phyloP scores from a whole-genome alignment of 2,888 invertebrate genomes.

The Drosophila nr. fundita region DNA sequence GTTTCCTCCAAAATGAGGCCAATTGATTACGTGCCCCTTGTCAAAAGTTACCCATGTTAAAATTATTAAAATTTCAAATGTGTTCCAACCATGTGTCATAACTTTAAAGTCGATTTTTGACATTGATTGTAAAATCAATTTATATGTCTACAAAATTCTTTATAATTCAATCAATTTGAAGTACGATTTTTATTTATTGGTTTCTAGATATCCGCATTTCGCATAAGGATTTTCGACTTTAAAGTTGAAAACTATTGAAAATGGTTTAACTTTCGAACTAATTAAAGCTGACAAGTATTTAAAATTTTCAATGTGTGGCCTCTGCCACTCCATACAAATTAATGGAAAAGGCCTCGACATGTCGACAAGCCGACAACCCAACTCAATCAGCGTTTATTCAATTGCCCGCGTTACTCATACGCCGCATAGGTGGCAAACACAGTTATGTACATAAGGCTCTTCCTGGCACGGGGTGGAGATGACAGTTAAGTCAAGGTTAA shows the following conservation, averaged over 20 bases:
- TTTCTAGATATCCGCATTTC: not conserved
- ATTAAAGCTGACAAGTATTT: slow-evolving; percentile 28
- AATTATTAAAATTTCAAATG: not conserved
- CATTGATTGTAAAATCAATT: not conserved
- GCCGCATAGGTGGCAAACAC: slow-evolving; percentile 16
- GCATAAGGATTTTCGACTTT: not conserved
- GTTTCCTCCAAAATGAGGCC: not conserved
- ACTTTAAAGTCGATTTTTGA: not conserved
- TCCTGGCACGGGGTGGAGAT: not conserved
- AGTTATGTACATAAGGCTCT: not conserved
- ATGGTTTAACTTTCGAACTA: not conserved
- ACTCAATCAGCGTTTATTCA: slow-evolving; percentile 62
- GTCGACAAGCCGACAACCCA: slow-evolving; percentile 17
- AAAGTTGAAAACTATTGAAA: not conserved
- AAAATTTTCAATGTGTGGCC: slow-evolving; percentile 5
- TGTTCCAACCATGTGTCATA: not conserved
- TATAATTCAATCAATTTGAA: not conserved
- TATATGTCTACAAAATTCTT: not conserved
- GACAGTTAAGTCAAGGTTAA: slow-evolving; percentile 45
- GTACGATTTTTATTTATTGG: not conserved
- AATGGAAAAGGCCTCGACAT: slow-evolving; percentile 35
- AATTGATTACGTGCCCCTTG: not conserved
- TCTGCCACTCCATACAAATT: slow-evolving; percentile 25
- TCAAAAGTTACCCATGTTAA: slow-evolving; percentile 3
- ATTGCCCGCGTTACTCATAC: slow-evolving; percentile 55